Evolutionary conservation across 2,113 vertebrate genomes (phyloP).

Genomic region (Myotis yumanensis): DNA sequence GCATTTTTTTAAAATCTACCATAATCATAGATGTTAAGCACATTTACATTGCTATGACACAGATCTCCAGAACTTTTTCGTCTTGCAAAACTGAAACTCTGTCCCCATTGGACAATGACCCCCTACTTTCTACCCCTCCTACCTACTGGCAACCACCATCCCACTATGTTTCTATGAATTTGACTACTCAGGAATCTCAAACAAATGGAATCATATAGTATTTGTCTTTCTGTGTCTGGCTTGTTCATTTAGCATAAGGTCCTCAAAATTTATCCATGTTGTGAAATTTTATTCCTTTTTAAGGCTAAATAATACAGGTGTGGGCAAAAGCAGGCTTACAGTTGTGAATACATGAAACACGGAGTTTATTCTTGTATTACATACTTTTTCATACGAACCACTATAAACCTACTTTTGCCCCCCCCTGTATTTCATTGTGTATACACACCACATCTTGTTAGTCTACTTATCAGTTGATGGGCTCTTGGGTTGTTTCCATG

Average conservation of each 20-base stretch:
- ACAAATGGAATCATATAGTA: background rate
- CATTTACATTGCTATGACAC: background rate
- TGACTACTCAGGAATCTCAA: background rate
- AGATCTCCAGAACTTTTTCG: background rate
- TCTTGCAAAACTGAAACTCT: background rate
- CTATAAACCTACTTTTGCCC: background rate
- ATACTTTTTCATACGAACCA: background rate
- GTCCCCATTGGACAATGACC: background rate
- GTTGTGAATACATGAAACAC: background rate
- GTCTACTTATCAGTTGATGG: background rate
- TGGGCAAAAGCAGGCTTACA: background rate
- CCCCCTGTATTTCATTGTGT: background rate
- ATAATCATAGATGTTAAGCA: background rate
- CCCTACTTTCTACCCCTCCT: background rate
- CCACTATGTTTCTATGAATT: background rate
- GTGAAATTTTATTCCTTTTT: background rate
- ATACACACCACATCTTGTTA: background rate
- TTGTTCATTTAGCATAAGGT: background rate
- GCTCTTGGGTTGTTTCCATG: background rate
- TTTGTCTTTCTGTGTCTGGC: background rate
- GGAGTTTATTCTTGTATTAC: background rate
- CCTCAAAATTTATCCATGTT: background rate
- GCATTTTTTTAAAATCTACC: background rate
- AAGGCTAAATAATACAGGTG: background rate
- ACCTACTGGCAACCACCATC: background rate